Evolutionary conservation across 2,113 vertebrate genomes (phyloP).

Genomic region (Numida meleagris): DNA sequence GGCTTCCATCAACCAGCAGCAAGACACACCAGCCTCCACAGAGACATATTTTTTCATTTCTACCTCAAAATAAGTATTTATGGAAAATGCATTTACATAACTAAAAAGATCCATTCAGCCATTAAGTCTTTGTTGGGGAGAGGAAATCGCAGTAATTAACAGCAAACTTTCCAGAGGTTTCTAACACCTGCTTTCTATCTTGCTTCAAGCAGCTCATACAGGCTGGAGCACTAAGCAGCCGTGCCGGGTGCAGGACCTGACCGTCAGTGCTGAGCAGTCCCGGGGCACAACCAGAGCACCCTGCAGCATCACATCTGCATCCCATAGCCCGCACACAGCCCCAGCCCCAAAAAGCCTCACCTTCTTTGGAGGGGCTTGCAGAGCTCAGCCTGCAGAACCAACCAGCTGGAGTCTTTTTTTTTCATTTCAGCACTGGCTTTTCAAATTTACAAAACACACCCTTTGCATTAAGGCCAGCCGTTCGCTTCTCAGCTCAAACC

Average conservation of each 20-base stretch:
- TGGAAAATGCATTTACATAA: background rate
- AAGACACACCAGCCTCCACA: background rate
- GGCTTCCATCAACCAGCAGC: background rate
- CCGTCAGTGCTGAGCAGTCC: rapidly evolving
- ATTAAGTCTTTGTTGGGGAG: background rate
- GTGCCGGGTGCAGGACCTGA: background rate
- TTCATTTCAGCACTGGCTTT: background rate
- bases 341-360: background rate
- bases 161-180: slow-evolving; percentile 25
- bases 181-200: slow-evolving; percentile 9
- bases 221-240: background rate
- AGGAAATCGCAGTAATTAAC: background rate
- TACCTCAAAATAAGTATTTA: background rate
- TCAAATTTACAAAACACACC: background rate
- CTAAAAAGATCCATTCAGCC: background rate
- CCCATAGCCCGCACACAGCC: background rate
- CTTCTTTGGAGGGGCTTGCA: background rate
- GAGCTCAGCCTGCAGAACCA: background rate
- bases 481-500: background rate
- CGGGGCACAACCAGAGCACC: background rate
- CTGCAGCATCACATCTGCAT: background rate
- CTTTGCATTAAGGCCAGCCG: background rate
- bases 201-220: background rate
- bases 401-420: rapidly evolving
- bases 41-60: background rate